Base-by-base conservation (phyloP, 2,113 vertebrate genomes). In the Amazona guildingii region DNA sequence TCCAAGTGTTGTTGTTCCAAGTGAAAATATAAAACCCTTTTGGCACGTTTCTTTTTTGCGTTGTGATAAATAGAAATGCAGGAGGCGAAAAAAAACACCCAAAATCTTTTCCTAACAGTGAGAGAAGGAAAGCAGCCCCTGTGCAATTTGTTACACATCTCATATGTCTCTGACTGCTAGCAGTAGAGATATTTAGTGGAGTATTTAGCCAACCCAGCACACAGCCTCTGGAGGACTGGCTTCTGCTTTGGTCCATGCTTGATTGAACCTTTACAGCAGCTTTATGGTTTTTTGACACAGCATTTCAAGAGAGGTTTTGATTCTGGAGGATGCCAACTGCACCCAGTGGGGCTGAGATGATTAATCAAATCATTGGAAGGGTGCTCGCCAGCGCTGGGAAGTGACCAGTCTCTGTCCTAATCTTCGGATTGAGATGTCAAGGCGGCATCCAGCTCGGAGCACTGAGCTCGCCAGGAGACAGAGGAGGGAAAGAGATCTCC, bases 331-430 rank as follows among this genome's bases (percentile, higher is more conserved):
- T 93, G 92, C 94, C 95, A 97, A 86, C 79, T 84, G 94, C n/a
- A 0, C 86, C 1, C 20, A 94, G 79, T 70, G 91, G 52, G 77
- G 86, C 83, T 92, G 39, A 96, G 89, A 93, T 88, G 91, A 94
- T 96, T 94, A 90, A 97, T 95, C 95, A 92, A 90, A 96, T 96
- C 94, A 96, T 95, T 94, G 55, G 79, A 94, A 90, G 75, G 83
- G 76, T 4, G 27, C 66, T 94, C 10, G 46, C 95, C 92, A 90
- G 93, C 37, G 28, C 83, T 96, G 90, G 88, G 95, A 93, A 96
- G 62, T 94, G 87, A 97, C 95, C 92, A 16, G 89, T 86, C 69
- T 88, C 83, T 7, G 4, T 93, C 93, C 92, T 95, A 88, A 96
- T 96, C 95, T 93, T 88, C 0, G 33, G 80, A 95, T 91, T 94